These are phyloP conservation scores for Apamea anceps DNA, from an alignment of 2,888 invertebrate genomes.

Conservation along the genomic window DNA sequence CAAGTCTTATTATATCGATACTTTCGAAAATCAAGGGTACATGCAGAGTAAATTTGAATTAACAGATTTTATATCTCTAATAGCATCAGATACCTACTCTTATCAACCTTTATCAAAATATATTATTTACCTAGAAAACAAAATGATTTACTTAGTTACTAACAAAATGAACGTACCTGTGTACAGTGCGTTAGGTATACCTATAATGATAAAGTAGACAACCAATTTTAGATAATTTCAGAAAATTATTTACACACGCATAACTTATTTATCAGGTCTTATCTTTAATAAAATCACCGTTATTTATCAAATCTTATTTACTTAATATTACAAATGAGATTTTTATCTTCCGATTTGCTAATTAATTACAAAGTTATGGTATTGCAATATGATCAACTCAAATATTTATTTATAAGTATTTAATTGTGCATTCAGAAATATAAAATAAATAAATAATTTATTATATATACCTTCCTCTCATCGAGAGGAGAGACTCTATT, in stretches of 20 bases:
- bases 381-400: background rate
- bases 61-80: background rate
- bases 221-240: constrained; percentile 16
- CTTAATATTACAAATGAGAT: background rate
- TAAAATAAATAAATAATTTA: background rate
- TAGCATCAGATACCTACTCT: background rate
- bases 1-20: background rate
- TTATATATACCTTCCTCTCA: background rate
- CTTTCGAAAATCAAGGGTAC: background rate
- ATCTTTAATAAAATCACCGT: constrained; percentile 36
- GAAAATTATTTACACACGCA: constrained; percentile 14
- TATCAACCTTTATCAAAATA: background rate
- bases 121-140: background rate
- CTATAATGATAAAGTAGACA: constrained; percentile 6
- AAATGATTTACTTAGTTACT: background rate
- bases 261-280: background rate
- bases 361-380: background rate
- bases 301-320: constrained; percentile 23
- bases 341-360: background rate
- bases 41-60: background rate
- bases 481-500: too few species aligned
- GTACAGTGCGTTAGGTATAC: background rate
- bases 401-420: background rate
- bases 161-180: background rate
- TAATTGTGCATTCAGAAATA: background rate